phyloP scores from a whole-genome alignment of 2,888 invertebrate species.

The Amiota mariae region DNA sequence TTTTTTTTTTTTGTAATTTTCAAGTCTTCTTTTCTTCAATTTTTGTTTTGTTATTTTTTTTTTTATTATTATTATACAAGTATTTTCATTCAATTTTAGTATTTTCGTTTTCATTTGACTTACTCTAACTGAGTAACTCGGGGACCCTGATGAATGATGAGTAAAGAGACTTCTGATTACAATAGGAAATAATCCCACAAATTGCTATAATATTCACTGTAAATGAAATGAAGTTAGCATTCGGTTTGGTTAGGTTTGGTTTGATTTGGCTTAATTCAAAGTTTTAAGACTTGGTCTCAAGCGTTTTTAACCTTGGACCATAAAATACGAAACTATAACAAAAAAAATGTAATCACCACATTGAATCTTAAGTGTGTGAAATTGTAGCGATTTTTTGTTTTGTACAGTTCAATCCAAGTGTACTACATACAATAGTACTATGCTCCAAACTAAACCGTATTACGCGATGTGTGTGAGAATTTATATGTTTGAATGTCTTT shows the following conservation, averaged over 20 bases:
- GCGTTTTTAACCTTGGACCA: constrained; percentile 62
- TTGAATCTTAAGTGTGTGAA: constrained; percentile 65
- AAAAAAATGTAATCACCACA: constrained; percentile 61
- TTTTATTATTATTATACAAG: not conserved
- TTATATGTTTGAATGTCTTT: too few species aligned
- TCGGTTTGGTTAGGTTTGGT: not conserved
- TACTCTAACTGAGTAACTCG: not conserved
- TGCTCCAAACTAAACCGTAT: too few species aligned
- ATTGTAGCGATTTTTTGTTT: constrained; percentile 51
- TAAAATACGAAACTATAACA: constrained; percentile 48
- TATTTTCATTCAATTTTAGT: constrained; percentile 22
- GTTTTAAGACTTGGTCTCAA: constrained; percentile 34
- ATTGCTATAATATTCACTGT: constrained; percentile 69
- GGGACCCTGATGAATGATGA: constrained; percentile 55
- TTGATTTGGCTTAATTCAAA: constrained; percentile 51
- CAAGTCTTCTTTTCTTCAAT: not conserved
- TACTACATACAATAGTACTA: too few species aligned
- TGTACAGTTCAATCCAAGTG: constrained; percentile 6
- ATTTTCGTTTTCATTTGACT: constrained; percentile 24
- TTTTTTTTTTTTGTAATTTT: not conserved
- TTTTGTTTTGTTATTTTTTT: too few species aligned
- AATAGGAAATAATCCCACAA: constrained; percentile 69
- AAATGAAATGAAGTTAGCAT: constrained; percentile 65
- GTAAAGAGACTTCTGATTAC: constrained; percentile 59
- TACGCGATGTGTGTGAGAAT: too few species aligned